Conservation (phyloP, 2,113 vertebrate genomes). For the Agapornis roseicollis region DNA sequence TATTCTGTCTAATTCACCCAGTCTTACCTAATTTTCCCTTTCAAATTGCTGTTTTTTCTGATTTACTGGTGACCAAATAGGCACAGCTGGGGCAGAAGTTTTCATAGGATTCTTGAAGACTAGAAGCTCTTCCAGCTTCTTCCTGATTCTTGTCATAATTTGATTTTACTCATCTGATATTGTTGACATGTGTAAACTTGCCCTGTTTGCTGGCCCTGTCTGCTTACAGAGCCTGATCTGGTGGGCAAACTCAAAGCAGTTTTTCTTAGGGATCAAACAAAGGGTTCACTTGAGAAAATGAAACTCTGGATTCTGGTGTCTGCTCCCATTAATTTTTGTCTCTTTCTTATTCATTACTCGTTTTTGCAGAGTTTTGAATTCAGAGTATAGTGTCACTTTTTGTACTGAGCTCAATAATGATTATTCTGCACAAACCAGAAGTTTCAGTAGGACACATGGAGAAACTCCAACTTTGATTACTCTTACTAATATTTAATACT, state of each 20-base stretch:
- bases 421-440: neutral
- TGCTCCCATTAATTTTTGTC: neutral
- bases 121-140: neutral
- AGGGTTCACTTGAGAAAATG: neutral
- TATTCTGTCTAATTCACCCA: neutral
- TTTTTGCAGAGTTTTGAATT: neutral
- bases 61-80: neutral
- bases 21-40: neutral
- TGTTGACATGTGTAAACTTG: neutral
- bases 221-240: neutral
- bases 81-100: neutral
- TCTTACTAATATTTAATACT: neutral
- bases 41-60: neutral
- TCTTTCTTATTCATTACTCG: neutral
- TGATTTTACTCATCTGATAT: neutral
- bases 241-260: neutral
- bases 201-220: accelerated
- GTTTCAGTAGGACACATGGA: neutral
- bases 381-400: neutral
- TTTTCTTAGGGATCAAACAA: neutral
- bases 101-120: neutral
- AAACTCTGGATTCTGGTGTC: neutral
- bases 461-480: neutral
- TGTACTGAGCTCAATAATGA: neutral
- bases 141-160: neutral